Evolutionary conservation across 2,888 invertebrate species (phyloP).

Genomic region (Barypeithes pellucidus): DNA sequence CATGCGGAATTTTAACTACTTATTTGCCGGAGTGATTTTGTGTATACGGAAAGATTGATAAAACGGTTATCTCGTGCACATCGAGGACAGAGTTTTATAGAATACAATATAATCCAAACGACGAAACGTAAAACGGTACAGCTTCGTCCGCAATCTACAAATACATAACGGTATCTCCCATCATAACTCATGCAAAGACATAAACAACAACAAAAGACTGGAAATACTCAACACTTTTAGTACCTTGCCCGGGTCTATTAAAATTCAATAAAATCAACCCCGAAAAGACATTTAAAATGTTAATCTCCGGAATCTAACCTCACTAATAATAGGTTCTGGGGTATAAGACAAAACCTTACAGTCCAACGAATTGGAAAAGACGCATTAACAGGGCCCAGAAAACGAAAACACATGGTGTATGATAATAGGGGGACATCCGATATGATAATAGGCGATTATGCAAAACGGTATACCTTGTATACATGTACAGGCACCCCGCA

Average conservation of each 20-base stretch:
- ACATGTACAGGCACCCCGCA: conserved; percentile 55
- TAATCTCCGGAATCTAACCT: conserved; percentile 59
- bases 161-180: conserved; percentile 34
- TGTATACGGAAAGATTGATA: too few species aligned
- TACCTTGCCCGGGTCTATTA: conserved; percentile 37
- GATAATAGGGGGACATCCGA: conserved; percentile 48
- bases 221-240: conserved; percentile 33
- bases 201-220: conserved; percentile 29
- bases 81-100: too few species aligned
- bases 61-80: too few species aligned
- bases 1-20: too few species aligned
- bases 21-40: too few species aligned
- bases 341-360: conserved; percentile 64
- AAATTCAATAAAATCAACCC: conserved; percentile 52
- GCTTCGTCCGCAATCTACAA: neutral
- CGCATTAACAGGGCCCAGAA: conserved; percentile 41
- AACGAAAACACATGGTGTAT: conserved; percentile 38
- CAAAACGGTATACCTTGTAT: conserved; percentile 63
- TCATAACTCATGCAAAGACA: conserved; percentile 12
- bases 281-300: conserved; percentile 54
- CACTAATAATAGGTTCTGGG: conserved; percentile 54
- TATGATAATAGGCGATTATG: conserved; percentile 64
- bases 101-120: too few species aligned
- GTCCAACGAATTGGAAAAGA: conserved; percentile 60
- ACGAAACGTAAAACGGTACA: neutral